Conservation (phyloP, 1,140 invertebrate species). For the Zaprionus nigranus region DNA sequence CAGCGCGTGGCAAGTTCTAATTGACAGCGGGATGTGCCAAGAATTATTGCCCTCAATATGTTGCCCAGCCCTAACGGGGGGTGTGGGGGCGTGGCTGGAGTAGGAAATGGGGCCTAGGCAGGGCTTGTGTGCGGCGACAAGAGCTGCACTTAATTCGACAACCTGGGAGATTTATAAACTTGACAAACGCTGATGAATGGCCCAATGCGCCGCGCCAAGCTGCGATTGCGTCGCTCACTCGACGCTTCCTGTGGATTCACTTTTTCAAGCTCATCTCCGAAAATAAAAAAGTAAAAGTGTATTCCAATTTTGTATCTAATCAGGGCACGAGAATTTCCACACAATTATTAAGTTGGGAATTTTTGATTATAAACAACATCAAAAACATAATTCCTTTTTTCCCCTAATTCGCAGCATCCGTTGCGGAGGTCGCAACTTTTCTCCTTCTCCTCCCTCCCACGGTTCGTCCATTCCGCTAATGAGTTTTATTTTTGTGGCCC, state of each 20-base stretch:
- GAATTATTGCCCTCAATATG: slow-evolving; percentile 68
- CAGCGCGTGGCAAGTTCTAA: slow-evolving; percentile 52
- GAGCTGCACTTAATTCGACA: slow-evolving; percentile 65
- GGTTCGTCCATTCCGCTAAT: background rate
- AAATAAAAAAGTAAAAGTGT: background rate
- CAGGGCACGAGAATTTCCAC: background rate
- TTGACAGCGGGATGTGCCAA: slow-evolving; percentile 68
- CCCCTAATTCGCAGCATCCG: slow-evolving; percentile 34
- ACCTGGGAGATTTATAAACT: slow-evolving; percentile 66
- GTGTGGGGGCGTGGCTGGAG: background rate
- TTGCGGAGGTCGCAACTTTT: slow-evolving; percentile 8
- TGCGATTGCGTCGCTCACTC: background rate
- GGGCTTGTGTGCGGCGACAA: background rate
- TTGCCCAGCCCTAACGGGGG: slow-evolving; percentile 3
- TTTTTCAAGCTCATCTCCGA: background rate
- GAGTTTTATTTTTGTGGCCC: slow-evolving; percentile 24
- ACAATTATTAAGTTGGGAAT: slow-evolving; percentile 19
- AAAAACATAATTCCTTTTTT: slow-evolving; percentile 6
- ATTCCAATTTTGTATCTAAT: background rate
- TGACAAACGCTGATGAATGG: slow-evolving; percentile 48
- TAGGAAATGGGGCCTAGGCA: background rate
- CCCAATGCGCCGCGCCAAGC: slow-evolving; percentile 15
- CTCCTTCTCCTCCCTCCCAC: background rate
- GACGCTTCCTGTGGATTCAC: background rate
- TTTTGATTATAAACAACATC: slow-evolving; percentile 33